Evolutionary conservation across 2,797 vertebrate genomes (phyloP), one percentile per base, ranked within the genome.

Genomic region (Bovichtus variegatus): DNA sequence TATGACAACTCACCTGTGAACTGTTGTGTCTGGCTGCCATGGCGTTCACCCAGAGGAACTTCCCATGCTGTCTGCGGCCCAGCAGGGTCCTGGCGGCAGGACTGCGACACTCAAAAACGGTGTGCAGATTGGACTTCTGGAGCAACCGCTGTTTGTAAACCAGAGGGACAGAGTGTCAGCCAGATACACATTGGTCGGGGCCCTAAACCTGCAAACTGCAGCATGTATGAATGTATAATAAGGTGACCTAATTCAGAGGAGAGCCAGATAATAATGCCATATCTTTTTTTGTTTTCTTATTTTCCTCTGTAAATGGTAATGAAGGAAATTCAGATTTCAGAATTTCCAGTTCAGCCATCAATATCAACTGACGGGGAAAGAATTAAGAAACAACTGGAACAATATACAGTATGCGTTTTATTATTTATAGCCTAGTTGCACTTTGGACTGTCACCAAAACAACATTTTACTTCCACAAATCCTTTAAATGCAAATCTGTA

Each of bases 1-100:
- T 1, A 0, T 4, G n/a, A 2, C 0, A 8, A 82, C 86, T 69
- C 65, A 95, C 95, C 94, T 94, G 93, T 49, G 94, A 88, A 81
- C 95, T 95, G 89, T 87, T 95, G 79, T 94, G 86, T 69, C 95
- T 91, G 69, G 94, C 75, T 0, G 91, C 84, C 58, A 91, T 76
- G 0, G 92, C 53, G 46, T 86, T 94, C 41, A 93, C 87, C 91
- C 94, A 89, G 18, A 94, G 60, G 43, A 94, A 62, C 76, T 79
- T 89, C 31, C 89, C 93, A 11, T 88, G 69, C 9, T 83, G 90
- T 41, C 87, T 85, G 57, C 59, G 75, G 27, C 89, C 82, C 21
- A 94, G 71, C 59, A 93, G 71, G 61, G 86, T 59, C 66, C 87
- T 88, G 46, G 73, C 9, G 6, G 83, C 27, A 0, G 80, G 71